Percentiles rank a stretch among this genome's conserved stretches.
Evolutionary conservation across 2,797 vertebrate species (phyloP).

Genomic region (Adrianichthys oophorus): DNA sequence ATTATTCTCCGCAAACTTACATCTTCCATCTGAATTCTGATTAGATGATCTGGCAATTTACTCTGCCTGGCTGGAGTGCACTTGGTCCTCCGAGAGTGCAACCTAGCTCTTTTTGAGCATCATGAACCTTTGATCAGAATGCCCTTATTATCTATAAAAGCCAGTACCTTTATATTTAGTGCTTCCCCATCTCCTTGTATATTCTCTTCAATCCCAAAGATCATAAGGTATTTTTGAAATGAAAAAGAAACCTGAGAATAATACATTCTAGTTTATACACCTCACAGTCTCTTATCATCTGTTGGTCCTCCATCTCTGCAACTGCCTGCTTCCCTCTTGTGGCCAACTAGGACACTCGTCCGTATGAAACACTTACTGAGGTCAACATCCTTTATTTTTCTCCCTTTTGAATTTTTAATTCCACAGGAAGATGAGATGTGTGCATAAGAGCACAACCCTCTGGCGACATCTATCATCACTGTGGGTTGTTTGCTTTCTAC

Average conservation of each 20-base stretch:
- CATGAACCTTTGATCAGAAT: conserved; percentile 78
- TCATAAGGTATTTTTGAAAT: conserved; percentile 40
- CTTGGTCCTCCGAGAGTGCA: conserved; percentile 72
- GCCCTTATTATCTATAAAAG: conserved; percentile 78
- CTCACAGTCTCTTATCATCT: conserved; percentile 43
- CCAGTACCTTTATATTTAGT: conserved; percentile 63
- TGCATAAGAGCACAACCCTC: conserved; percentile 42
- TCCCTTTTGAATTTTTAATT: conserved; percentile 10
- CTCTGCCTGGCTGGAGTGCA: conserved; percentile 67
- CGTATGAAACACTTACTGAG: conserved; percentile 27
- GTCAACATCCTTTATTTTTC: conserved; percentile 46
- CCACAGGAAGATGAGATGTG: conserved; percentile 11
- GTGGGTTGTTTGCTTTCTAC: conserved; percentile 3
- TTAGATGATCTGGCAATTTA: conserved; percentile 78
- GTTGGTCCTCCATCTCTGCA: conserved; percentile 46
- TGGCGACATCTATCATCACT: conserved; percentile 40
- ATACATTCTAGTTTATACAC: conserved; percentile 56
- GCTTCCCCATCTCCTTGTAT: conserved; percentile 46
- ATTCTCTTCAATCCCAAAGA: conserved; percentile 52
- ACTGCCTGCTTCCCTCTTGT: conserved; percentile 82
- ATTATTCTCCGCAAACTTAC: conserved; percentile 75
- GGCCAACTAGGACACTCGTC: conserved; percentile 57
- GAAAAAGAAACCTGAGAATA: conserved; percentile 50
- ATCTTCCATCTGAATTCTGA: conserved; percentile 79
- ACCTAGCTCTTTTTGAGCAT: conserved; percentile 69